phyloP scores from a whole-genome alignment of 1,140 invertebrate genomes.

The Condylostylus longicornis region DNA sequence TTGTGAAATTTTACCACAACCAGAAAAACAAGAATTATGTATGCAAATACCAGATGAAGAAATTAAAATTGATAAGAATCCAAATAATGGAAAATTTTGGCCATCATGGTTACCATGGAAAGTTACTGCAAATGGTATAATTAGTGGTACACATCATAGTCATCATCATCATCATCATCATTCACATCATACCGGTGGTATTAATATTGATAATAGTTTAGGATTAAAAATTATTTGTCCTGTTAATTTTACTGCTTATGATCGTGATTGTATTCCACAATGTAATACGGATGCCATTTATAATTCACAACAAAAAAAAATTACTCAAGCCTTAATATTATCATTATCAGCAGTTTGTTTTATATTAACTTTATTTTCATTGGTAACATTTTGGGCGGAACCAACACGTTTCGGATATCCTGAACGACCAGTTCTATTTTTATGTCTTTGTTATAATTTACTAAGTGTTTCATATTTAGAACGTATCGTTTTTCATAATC shows the following conservation, averaged over 20 bases:
- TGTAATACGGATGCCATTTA: conserved; percentile 59
- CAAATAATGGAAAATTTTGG: neutral
- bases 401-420: conserved; percentile 68
- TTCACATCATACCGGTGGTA: conserved; percentile 16
- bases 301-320: conserved; percentile 52
- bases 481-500: conserved; percentile 33
- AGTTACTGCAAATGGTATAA: conserved; percentile 1
- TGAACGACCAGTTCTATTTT: conserved; percentile 70
- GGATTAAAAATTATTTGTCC: conserved; percentile 19
- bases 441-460: conserved; percentile 70
- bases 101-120: conserved; percentile 1
- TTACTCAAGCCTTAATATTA: conserved; percentile 66
- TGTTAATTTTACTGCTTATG: conserved; percentile 22
- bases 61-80: conserved; percentile 1
- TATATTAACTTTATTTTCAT: conserved; percentile 66
- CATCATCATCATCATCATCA: conserved; percentile 1
- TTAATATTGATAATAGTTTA: conserved; percentile 12
- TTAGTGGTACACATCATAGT: neutral
- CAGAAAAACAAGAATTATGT: conserved; percentile 37
- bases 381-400: conserved; percentile 80
- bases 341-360: conserved; percentile 74
- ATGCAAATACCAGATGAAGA: conserved; percentile 35
- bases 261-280: conserved; percentile 40
- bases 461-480: conserved; percentile 42
- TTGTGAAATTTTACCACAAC: conserved; percentile 44